Evolutionary conservation across 2,888 invertebrate genomes (phyloP), one percentile per base, ranked within the genome.

Genomic region (Cryptus viduatorius): DNA sequence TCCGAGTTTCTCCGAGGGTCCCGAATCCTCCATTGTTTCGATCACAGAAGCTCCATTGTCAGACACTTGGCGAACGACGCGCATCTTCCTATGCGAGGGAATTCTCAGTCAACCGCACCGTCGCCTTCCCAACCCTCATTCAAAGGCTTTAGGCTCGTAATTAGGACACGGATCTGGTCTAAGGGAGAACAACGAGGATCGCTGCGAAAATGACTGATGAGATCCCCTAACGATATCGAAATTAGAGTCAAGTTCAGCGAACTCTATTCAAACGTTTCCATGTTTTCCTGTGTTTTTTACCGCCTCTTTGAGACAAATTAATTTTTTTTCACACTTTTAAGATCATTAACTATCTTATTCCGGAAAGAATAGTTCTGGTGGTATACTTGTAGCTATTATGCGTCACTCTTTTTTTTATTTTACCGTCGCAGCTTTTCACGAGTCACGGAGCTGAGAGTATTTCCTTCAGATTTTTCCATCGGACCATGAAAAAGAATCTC

Each of bases 371-470:
- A 4, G 42, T 56, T 71, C 19, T 19, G 19, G 7, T 19, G 19
- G 7, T 42, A 56, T 71, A 71, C 4, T 53, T 19, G 14, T 44
- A 53, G 19, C 1, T 71, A 16, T 16, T 50, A n/a, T 37, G 31
- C 16, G 42, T 4, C 16, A 3, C 31, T 31, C 31, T 37, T 42
- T 42, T 42, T 42, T 56, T 56, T 56, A 16, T 56, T 19, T 19
- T 19, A 56, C 12, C 12, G 8, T 56, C 56, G 12, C 24, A 56
- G 19, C 37, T 42, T 72, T 59, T 72, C 24, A 37, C 56, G 72
- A 72, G 5, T 72, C 72, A 72, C 56, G 37, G 72, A 72, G 19
- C 72, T 59, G 72, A 56, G n/a, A 59, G 44, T 72, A 56, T 72
- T n/a, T 71, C 12, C 59, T 12, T 19, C 3, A 10, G 24, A 1